Conservation (phyloP, 2,888 invertebrate species). For the Parnassius orleans region DNA sequence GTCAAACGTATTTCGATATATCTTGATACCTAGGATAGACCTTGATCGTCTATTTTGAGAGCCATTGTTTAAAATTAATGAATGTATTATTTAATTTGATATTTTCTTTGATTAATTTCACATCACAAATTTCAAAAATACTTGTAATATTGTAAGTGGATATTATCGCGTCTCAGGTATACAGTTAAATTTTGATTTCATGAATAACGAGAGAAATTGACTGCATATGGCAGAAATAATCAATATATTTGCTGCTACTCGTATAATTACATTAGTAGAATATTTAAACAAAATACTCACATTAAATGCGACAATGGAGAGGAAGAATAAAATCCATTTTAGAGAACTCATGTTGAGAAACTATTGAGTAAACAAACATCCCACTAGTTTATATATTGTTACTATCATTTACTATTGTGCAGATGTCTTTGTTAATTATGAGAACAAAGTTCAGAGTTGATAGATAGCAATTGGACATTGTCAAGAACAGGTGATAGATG, state of each 20-base stretch:
- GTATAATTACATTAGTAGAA: not conserved
- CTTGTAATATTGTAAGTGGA: too few species aligned
- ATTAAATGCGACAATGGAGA: constrained; percentile 36
- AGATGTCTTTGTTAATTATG: constrained; percentile 24
- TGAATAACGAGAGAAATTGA: too few species aligned
- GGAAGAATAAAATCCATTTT: constrained; percentile 36
- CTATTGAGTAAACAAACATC: constrained; percentile 27
- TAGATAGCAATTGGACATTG: constrained; percentile 23
- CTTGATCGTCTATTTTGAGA: too few species aligned
- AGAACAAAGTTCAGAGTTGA: constrained; percentile 23
- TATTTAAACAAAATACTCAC: constrained; percentile 31
- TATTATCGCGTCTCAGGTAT: too few species aligned
- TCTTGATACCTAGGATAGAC: too few species aligned
- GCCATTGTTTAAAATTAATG: too few species aligned
- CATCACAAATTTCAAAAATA: too few species aligned
- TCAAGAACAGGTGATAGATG: constrained; percentile 14
- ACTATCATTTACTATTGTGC: constrained; percentile 20
- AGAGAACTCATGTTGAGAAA: constrained; percentile 34
- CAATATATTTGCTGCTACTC: not conserved
- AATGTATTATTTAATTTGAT: too few species aligned
- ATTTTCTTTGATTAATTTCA: too few species aligned
- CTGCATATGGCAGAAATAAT: too few species aligned
- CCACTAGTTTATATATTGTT: constrained; percentile 18
- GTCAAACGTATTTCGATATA: too few species aligned
- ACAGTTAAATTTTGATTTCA: too few species aligned